Evolutionary conservation across 2,113 vertebrate genomes (phyloP).

Genomic region (Notechis scutatus): DNA sequence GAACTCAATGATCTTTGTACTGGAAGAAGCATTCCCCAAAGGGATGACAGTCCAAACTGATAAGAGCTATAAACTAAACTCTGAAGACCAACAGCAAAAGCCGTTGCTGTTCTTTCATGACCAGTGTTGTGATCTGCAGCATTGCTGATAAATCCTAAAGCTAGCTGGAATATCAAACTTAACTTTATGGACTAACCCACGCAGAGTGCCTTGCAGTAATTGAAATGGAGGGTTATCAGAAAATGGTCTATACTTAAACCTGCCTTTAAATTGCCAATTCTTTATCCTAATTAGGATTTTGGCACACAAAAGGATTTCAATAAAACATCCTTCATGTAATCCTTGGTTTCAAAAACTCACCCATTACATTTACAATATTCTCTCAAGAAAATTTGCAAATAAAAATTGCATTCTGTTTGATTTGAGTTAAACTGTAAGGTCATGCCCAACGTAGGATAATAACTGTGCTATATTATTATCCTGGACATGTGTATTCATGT

Average conservation of each 20-base stretch:
- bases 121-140: background rate
- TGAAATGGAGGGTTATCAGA: background rate
- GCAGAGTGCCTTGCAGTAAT: background rate
- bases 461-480: background rate
- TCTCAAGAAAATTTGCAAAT: background rate
- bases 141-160: background rate
- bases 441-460: background rate
- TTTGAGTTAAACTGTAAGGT: background rate
- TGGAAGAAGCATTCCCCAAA: background rate
- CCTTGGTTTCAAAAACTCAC: background rate
- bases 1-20: background rate
- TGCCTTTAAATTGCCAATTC: background rate
- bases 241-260: background rate
- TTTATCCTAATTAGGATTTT: background rate
- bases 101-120: background rate
- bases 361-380: background rate
- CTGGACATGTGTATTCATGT: background rate
- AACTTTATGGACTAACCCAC: background rate
- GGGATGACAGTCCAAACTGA: background rate
- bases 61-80: background rate
- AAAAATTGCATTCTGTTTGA: background rate
- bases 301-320: background rate
- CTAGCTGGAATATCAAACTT: background rate
- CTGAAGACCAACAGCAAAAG: background rate
- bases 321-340: background rate